These are phyloP conservation scores for Eupeodes luniger DNA, from an alignment of 2,888 invertebrate species.

Conservation along the genomic window DNA sequence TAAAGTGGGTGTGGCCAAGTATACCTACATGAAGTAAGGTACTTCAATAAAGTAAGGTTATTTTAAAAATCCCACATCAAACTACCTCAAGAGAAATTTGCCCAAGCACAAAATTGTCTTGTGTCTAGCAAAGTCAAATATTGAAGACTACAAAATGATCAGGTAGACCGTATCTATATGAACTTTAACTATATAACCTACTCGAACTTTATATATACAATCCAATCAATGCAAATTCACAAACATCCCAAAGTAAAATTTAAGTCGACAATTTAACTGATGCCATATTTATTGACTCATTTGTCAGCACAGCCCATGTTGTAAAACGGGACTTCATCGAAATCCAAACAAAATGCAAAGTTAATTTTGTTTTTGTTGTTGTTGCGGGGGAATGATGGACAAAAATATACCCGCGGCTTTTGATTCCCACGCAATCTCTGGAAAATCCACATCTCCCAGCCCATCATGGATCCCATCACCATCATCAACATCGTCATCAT, in stretches of 20 bases:
- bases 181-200: background rate
- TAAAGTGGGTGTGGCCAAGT: background rate
- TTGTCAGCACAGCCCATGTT: conserved; percentile 58
- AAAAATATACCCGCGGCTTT: conserved; percentile 61
- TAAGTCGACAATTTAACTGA: conserved; percentile 71
- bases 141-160: background rate
- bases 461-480: conserved; percentile 52
- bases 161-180: background rate
- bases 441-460: conserved; percentile 57
- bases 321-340: conserved; percentile 23
- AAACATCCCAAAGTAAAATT: conserved; percentile 58
- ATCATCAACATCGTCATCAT: conserved; percentile 37
- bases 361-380: background rate
- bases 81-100: background rate
- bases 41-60: background rate
- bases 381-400: background rate
- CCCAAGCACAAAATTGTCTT: conserved; percentile 1
- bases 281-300: conserved; percentile 74
- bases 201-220: background rate
- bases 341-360: conserved; percentile 14
- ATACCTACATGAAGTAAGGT: background rate
- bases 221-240: conserved; percentile 69
- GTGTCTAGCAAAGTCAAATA: background rate
- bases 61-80: background rate
- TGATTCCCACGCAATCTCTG: conserved; percentile 72